These are phyloP conservation scores for Acrossocheilus wenchowensis DNA, from an alignment of 2,797 vertebrate genomes.

Conservation along the genomic window DNA sequence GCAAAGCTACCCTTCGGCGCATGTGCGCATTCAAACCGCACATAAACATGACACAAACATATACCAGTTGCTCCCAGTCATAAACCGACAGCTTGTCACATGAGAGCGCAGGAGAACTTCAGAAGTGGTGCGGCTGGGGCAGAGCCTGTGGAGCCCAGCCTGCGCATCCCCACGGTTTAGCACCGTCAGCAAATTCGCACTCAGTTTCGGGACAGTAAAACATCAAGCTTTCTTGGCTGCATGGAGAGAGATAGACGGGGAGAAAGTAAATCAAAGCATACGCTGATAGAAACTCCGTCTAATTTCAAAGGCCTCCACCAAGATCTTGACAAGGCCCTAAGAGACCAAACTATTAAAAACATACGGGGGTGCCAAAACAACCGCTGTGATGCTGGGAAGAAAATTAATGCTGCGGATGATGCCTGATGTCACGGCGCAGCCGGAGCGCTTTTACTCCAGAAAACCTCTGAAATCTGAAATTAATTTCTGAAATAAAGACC, in stretches of 20 bases:
- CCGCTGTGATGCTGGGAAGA: conserved; percentile 37
- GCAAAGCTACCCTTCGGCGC: not conserved
- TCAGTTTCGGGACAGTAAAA: conserved; percentile 43
- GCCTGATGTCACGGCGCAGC: conserved; percentile 36
- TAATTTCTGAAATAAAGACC: conserved; percentile 38
- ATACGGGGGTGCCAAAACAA: conserved; percentile 50
- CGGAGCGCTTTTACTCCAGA: conserved; percentile 24
- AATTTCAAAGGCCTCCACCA: conserved; percentile 38
- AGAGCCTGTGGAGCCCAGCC: conserved; percentile 27
- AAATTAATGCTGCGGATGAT: conserved; percentile 45
- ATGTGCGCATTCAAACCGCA: conserved; percentile 15
- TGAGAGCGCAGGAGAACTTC: conserved; percentile 21
- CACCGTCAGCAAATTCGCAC: conserved; percentile 48
- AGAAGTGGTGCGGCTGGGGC: conserved; percentile 42
- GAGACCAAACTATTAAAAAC: conserved; percentile 50
- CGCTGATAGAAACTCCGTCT: conserved; percentile 41
- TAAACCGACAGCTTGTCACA: conserved; percentile 36
- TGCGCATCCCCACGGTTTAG: conserved; percentile 16
- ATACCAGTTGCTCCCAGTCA: conserved; percentile 28
- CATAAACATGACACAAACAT: conserved; percentile 37
- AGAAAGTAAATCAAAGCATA: conserved; percentile 41
- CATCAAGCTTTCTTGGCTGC: conserved; percentile 34
- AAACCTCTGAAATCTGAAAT: conserved; percentile 24
- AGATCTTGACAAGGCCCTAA: conserved; percentile 36
- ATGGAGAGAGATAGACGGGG: conserved; percentile 15